Evolutionary conservation across 2,113 vertebrate species (phyloP).

Genomic region (Cichladusa arquata): DNA sequence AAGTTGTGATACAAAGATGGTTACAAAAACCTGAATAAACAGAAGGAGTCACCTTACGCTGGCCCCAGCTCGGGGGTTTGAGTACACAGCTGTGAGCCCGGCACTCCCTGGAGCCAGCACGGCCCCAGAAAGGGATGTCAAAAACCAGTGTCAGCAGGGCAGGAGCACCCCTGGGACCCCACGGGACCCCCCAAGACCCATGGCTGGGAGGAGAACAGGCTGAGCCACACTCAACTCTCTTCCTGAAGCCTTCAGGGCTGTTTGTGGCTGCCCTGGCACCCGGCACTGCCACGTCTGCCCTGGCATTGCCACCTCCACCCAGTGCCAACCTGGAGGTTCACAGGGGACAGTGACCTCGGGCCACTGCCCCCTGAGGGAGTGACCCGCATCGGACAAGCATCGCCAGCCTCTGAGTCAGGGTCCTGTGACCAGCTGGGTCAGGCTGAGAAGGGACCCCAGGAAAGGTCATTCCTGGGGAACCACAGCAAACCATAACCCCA

Average conservation of each 20-base stretch:
- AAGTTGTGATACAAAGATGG: neutral
- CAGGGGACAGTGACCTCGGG: neutral
- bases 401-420: neutral
- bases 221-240: fast-evolving
- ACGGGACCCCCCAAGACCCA: fast-evolving
- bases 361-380: neutral
- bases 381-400: fast-evolving
- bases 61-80: neutral
- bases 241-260: neutral
- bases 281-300: neutral
- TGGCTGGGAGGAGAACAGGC: neutral
- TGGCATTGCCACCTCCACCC: neutral
- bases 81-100: neutral
- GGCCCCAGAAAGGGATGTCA: neutral
- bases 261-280: fast-evolving
- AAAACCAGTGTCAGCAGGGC: neutral
- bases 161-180: neutral
- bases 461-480: neutral
- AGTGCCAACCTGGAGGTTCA: neutral
- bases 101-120: neutral
- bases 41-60: neutral
- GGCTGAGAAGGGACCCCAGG: neutral
- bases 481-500: neutral
- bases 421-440: no score
- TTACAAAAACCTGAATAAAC: neutral